Base-by-base conservation (phyloP, 2,113 vertebrate species). In the Saguinus midas region DNA sequence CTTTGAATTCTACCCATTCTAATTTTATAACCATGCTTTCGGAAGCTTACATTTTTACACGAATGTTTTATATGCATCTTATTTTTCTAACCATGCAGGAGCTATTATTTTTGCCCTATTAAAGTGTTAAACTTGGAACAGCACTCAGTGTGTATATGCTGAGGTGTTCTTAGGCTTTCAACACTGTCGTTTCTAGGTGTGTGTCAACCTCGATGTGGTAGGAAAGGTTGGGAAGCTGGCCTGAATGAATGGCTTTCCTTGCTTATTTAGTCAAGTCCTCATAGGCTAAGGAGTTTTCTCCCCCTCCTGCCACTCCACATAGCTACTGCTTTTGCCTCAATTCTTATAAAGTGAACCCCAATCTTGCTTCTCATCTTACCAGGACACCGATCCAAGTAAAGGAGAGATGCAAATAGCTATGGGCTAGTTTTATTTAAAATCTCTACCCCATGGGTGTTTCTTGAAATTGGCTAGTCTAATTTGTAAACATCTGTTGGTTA, bases 1-100 rank as follows among this genome's bases (percentile, higher is more conserved):
- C 72, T 85, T 76, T 93, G 82, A 89, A 80, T 82, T 95, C 92
- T 95, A 6, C 58, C 37, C 50, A 85, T 13, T 79, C 16, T 79
- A 37, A 10, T 83, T 96, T 93, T 87, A 37, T 16, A 96, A 50
- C 14, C 81, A 8, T 87, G 18, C 6, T 83, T 89, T 94, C 43
- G 27, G 76, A 83, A 86, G 9, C 18, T 84, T 90, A 58, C 4
- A 21, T 82, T 96, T 91, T 52, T n/a, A 83, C 35, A 37, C 50
- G 35, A 81, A n/a, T 75, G 4, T 86, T 92, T 93, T 75, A n/a
- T 55, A 18, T 87, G 8, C 35, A 43, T 37, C 23, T 70, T 73
- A 35, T n/a, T 94, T 83, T 66, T 14, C 10, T 68, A 83, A 85
- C 21, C 21, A 66, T 50, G n/a, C 61, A 11, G 20, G 18, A 81